A percentile compares a stretch with the other conserved stretches of the same genome.
Conservation (phyloP, 30 jellyfish, hydroid and myxozoan species). For the Mastigias papua region DNA sequence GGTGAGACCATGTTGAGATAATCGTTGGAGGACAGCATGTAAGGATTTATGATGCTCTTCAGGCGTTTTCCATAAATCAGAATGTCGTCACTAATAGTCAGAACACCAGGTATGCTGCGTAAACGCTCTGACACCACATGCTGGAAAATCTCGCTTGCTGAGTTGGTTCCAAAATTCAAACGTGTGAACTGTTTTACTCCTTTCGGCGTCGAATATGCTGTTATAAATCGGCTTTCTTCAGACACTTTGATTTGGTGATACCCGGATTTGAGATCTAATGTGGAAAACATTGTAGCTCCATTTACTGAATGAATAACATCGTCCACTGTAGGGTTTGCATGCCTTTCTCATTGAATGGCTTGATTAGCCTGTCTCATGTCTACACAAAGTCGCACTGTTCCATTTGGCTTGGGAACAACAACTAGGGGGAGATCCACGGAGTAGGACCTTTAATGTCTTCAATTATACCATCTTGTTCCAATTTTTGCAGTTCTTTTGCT, state of each 20-base stretch:
- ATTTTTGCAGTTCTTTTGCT: slow-evolving; percentile 10
- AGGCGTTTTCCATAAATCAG: neutral
- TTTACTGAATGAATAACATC: too few relatives aligned
- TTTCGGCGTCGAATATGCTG: too few relatives aligned
- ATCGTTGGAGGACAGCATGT: slow-evolving; percentile 18
- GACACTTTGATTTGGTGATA: too few relatives aligned
- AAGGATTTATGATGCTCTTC: neutral
- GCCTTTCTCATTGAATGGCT: slow-evolving; percentile 32
- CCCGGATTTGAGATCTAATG: too few relatives aligned
- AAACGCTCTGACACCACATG: neutral
- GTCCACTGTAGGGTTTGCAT: too few relatives aligned
- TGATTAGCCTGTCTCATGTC: slow-evolving; percentile 8
- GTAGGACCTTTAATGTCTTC: slow-evolving; percentile 48
- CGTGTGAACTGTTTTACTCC: too few relatives aligned
- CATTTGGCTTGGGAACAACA: slow-evolving; percentile 10
- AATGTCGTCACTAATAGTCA: neutral
- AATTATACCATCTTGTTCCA: slow-evolving; percentile 32
- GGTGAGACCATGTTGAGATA: neutral
- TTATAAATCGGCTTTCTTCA: too few relatives aligned
- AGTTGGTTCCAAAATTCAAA: too few relatives aligned
- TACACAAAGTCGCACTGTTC: slow-evolving; percentile 5
- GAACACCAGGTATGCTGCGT: neutral
- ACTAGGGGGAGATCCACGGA: slow-evolving; percentile 53
- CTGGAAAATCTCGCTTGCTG: neutral
- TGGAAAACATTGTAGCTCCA: too few relatives aligned